A percentile compares a stretch with the other conserved stretches of the same genome.
Evolutionary conservation across 2,113 vertebrate genomes (phyloP).

Genomic region (Piaya cayana): DNA sequence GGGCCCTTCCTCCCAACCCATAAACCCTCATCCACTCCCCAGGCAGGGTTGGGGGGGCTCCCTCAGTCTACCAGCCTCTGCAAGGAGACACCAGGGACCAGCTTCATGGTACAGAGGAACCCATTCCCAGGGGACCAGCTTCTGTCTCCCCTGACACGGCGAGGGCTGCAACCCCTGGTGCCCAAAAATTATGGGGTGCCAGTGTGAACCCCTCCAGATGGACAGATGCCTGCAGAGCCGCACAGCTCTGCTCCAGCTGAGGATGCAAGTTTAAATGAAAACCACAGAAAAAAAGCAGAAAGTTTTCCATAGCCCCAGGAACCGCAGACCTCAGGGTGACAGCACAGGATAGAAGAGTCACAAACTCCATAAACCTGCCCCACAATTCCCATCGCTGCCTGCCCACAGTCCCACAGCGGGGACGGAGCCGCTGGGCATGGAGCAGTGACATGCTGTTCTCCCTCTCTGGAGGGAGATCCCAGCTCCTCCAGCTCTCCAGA

Average conservation of each 20-base stretch:
- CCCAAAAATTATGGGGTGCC: background rate
- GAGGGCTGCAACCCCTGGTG: background rate
- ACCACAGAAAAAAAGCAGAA: background rate
- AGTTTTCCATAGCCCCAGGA: background rate
- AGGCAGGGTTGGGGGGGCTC: accelerated
- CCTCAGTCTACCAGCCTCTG: background rate
- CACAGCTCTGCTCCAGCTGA: background rate
- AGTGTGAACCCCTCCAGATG: accelerated
- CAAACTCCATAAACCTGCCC: background rate
- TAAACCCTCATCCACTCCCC: background rate
- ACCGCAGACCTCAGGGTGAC: background rate
- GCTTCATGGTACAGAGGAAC: accelerated
- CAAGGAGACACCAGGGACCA: background rate
- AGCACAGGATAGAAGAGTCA: background rate
- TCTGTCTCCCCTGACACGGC: background rate
- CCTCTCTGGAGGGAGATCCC: background rate
- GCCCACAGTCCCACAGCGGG: accelerated
- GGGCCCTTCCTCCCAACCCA: background rate
- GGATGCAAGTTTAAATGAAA: background rate
- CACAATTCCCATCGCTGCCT: background rate
- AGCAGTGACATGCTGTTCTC: background rate
- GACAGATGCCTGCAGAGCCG: background rate
- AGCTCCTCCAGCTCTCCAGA: background rate
- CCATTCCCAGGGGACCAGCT: background rate
- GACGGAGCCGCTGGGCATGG: background rate